phyloP scores from a whole-genome alignment of 2,113 vertebrate species.

The Origma solitaria region DNA sequence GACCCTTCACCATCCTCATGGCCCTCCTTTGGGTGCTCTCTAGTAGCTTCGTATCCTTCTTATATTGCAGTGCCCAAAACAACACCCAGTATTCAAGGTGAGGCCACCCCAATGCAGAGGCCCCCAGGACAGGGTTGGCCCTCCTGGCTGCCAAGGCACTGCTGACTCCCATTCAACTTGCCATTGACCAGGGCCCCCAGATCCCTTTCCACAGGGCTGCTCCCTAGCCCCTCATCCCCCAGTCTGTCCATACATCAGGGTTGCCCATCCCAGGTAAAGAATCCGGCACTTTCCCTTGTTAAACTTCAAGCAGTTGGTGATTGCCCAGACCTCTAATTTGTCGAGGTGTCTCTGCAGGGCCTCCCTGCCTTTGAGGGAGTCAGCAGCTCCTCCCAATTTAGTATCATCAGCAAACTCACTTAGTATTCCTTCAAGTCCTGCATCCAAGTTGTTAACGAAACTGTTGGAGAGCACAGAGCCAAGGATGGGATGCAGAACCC shows the following conservation, averaged over 20 bases:
- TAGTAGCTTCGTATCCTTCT: neutral
- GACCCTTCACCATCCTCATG: neutral
- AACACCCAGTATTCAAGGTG: neutral
- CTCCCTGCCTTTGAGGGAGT: neutral
- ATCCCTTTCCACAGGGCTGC: neutral
- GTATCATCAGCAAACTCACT: neutral
- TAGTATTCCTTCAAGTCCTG: neutral
- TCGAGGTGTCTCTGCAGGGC: neutral
- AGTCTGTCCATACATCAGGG: neutral
- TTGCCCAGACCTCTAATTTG: neutral
- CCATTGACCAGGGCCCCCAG: rapidly evolving
- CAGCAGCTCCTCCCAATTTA: neutral
- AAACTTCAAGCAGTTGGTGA: rapidly evolving
- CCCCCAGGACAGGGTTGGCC: rapidly evolving
- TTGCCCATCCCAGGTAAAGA: neutral
- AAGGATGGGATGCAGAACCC: neutral
- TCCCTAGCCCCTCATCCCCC: neutral
- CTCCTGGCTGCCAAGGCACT: neutral
- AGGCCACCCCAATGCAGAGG: neutral
- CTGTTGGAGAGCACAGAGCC: neutral
- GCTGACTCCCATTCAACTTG: neutral
- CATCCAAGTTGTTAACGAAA: neutral
- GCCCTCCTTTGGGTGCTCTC: neutral
- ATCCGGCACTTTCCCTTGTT: rapidly evolving
- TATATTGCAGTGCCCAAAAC: neutral